Base-by-base conservation (phyloP, 2,797 vertebrate genomes). In the Simalia tracyae region DNA sequence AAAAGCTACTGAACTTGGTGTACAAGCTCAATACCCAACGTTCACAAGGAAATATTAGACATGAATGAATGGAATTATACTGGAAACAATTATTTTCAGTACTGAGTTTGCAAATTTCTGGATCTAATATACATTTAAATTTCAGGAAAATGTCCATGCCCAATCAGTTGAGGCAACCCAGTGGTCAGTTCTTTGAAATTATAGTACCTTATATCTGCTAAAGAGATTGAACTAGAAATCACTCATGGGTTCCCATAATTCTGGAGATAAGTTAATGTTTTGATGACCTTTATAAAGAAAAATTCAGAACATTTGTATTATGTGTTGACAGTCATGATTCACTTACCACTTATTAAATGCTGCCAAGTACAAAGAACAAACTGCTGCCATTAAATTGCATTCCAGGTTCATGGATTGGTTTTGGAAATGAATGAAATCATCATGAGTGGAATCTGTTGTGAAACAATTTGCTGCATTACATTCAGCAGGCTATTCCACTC, bases 221-320 rank as follows among this genome's bases (percentile, higher is more conserved):
- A 85, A 84, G 88, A 50, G 24, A 26, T 87, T 89, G 93, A 96
- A 36, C 56, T 92, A 94, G 90, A 86, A 92, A 93, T 66, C 84
- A 89, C 66, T 85, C 88, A 46, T 94, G 93, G 89, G 46, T n/a
- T 94, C 92, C 12, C 6, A 26, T 88, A 76, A 92, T 90, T 36
- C 57, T 8, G 86, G 90, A 95, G 94, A 76, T 57, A 95, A 94
- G 24, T 57, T 22, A n/a, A 92, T 94, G 93, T 96, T 97, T 96
- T 95, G 95, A 89, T 94, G 94, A 95, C 92, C 93, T 89, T 57
- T 90, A 31, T 54, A 31, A 56, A 54, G 31, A 59, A 36, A 86
- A 86, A 59, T n/a, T 36, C 24, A 42, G 93, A 88, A 90, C 93
- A 89, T 92, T 68, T 68, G 15, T 59, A 85, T 81, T 96, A 93